Evolutionary conservation across 2,113 vertebrate genomes (phyloP).

Genomic region (Mesembrinibis cayennensis): DNA sequence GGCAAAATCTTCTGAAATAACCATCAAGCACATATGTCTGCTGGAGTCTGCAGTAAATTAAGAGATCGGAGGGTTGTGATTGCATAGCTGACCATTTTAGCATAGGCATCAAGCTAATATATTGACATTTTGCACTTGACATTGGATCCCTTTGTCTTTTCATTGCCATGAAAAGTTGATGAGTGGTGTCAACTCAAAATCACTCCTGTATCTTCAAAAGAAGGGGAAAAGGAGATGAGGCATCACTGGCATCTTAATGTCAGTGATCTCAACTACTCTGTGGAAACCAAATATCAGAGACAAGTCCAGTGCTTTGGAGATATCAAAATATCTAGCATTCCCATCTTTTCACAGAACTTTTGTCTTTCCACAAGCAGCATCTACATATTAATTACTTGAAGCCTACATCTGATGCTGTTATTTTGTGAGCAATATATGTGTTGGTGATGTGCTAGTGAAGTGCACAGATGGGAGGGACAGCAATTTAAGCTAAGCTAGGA

Average conservation of each 20-base stretch:
- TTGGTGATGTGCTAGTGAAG: no score
- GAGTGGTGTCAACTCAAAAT: not conserved
- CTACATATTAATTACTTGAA: no score
- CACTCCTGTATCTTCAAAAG: not conserved
- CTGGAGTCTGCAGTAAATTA: not conserved
- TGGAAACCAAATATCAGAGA: not conserved
- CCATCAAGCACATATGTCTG: not conserved
- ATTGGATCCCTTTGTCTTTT: not conserved
- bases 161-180: not conserved
- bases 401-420: no score
- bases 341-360: no score
- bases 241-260: not conserved
- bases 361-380: no score
- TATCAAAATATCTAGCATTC: no score
- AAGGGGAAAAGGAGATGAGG: not conserved
- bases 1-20: constrained; percentile 5
- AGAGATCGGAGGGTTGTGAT: not conserved
- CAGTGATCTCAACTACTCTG: not conserved
- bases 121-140: not conserved
- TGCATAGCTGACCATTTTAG: constrained; percentile 2
- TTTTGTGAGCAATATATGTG: no score
- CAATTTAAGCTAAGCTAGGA: no score
- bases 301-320: no score
- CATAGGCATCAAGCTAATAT: not conserved
- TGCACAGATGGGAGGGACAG: no score